Conservation (phyloP, 2,113 vertebrate species). For the Sebastes schlegelii region DNA sequence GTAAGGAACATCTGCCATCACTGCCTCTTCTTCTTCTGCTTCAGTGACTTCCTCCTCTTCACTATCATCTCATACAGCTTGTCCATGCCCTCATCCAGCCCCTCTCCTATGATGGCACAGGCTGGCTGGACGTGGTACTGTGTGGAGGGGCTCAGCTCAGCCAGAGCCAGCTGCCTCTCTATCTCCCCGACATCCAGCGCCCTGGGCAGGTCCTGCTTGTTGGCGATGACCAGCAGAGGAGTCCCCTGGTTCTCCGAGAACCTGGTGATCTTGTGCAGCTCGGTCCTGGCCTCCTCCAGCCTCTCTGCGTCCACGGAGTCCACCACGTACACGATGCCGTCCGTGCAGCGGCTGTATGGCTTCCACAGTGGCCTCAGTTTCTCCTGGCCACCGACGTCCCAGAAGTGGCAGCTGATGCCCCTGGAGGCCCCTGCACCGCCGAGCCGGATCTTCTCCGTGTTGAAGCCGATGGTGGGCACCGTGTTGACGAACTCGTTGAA, state of each 20-base stretch:
- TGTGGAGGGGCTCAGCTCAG: constrained; percentile 93
- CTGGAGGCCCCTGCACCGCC: constrained; percentile 91
- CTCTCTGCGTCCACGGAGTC: constrained; percentile 97
- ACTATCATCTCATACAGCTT: constrained; percentile 98
- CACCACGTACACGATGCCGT: constrained; percentile 98
- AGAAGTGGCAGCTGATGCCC: constrained; percentile 93
- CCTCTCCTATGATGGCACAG: constrained; percentile 97
- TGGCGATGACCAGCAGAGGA: constrained; percentile 96
- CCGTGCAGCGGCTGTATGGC: constrained; percentile 97
- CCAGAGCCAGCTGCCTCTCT: constrained; percentile 95
- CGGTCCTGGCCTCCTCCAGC: constrained; percentile 95
- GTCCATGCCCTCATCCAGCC: constrained; percentile 97
- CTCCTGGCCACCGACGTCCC: constrained; percentile 98
- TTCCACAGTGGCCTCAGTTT: constrained; percentile 98
- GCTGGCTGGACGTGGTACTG: constrained; percentile 96
- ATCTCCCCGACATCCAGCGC: constrained; percentile 94
- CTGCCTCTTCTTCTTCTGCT: constrained; percentile 89
- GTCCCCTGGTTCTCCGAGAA: constrained; percentile 97
- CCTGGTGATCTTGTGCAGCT: constrained; percentile 97
- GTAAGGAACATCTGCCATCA: constrained; percentile 32
- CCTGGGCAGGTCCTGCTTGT: constrained; percentile 97
- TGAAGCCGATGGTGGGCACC: constrained; percentile 97
- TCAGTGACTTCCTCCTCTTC: constrained; percentile 93
- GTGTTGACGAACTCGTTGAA: constrained; percentile 99
- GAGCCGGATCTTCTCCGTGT: constrained; percentile 93